Evolutionary conservation across 30 jellyfish, hydroid and myxozoan genomes (phyloP).

Genomic region (Turritopsis dohrnii): DNA sequence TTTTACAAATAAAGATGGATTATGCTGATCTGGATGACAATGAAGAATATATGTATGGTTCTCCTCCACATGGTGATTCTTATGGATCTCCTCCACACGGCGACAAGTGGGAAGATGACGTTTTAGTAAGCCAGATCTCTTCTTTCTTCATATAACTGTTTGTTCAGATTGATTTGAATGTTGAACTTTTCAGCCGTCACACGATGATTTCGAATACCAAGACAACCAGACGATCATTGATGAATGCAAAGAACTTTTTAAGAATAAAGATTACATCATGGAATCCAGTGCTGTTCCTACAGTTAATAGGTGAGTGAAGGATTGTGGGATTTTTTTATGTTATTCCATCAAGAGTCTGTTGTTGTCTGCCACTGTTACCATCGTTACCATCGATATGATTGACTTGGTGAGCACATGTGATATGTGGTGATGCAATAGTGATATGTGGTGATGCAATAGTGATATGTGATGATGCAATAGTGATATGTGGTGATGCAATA

Average conservation of each 20-base stretch:
- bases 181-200: conserved; percentile 38
- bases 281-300: conserved; percentile 62
- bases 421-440: no score
- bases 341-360: background rate
- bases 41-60: conserved; percentile 6
- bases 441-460: no score
- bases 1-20: background rate
- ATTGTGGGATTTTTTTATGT: no score
- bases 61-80: background rate
- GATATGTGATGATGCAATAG: no score
- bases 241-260: conserved; percentile 68
- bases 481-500: no score
- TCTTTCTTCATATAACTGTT: background rate
- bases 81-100: conserved; percentile 7
- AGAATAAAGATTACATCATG: conserved; percentile 79
- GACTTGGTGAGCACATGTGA: no score
- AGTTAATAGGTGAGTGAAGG: conserved; percentile 46
- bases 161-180: background rate
- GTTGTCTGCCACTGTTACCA: no score
- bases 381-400: no score
- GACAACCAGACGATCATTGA: conserved; percentile 60
- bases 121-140: conserved; percentile 2
- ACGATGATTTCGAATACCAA: conserved; percentile 68
- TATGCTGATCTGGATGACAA: background rate
- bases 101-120: conserved; percentile 5